Percentiles rank a stretch among this genome's conserved stretches.
Evolutionary conservation across 2,888 invertebrate species (phyloP).

Genomic region (Neuroscelio doddi): DNA sequence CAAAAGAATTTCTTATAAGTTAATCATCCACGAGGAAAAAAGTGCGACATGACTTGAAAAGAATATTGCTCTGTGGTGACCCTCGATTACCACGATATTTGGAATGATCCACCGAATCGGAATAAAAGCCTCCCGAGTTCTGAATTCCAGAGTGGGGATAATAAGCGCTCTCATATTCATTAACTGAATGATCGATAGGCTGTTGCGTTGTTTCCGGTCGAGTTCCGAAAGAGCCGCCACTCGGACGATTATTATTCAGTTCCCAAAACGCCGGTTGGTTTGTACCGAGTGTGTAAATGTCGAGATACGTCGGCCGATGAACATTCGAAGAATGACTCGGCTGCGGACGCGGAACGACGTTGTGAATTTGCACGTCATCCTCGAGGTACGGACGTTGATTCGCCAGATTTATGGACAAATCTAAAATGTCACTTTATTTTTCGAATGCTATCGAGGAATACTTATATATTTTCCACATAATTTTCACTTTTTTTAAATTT

Average conservation of each 20-base stretch:
- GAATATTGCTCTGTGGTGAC: slow-evolving; percentile 52
- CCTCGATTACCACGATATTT: slow-evolving; percentile 69
- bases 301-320: slow-evolving; percentile 49
- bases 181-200: slow-evolving; percentile 61
- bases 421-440: slow-evolving; percentile 51
- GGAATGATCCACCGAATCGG: slow-evolving; percentile 62
- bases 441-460: not conserved
- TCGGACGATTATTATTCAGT: slow-evolving; percentile 29
- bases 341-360: slow-evolving; percentile 69
- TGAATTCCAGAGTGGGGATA: slow-evolving; percentile 49
- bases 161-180: slow-evolving; percentile 65
- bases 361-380: slow-evolving; percentile 71
- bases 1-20: not conserved
- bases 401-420: slow-evolving; percentile 65
- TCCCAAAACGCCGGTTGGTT: slow-evolving; percentile 38
- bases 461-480: too few relatives aligned
- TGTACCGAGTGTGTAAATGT: slow-evolving; percentile 29
- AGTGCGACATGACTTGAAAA: not conserved
- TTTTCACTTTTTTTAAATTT: too few relatives aligned
- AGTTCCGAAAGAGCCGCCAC: slow-evolving; percentile 31
- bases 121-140: slow-evolving; percentile 69
- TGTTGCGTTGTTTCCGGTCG: slow-evolving; percentile 38
- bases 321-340: slow-evolving; percentile 73
- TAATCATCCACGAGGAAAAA: not conserved
- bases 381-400: slow-evolving; percentile 71